A percentile compares a stretch with the other conserved stretches of the same genome.
Evolutionary conservation across 2,797 vertebrate species (phyloP).

Genomic region (Synanceia verrucosa): DNA sequence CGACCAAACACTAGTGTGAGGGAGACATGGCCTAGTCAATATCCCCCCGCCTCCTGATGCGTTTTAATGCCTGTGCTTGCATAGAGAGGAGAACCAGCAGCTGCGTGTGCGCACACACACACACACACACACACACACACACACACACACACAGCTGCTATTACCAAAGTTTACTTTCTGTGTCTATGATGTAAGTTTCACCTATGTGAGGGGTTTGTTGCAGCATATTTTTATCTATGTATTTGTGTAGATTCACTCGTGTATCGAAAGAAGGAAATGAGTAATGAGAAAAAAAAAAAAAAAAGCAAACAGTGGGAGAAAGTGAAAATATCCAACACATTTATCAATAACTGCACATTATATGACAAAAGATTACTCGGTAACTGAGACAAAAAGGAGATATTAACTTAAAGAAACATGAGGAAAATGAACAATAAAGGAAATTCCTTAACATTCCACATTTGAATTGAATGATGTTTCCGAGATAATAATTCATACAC

Average conservation of each 20-base stretch:
- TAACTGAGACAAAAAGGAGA: not conserved
- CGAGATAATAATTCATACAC: not conserved
- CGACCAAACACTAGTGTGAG: slow-evolving; percentile 77
- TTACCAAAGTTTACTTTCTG: slow-evolving; percentile 58
- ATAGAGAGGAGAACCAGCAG: slow-evolving; percentile 55
- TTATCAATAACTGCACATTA: no score
- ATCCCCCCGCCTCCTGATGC: slow-evolving; percentile 60
- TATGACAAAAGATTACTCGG: no score
- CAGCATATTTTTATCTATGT: not conserved
- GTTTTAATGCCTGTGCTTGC: slow-evolving; percentile 73
- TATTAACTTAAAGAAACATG: not conserved
- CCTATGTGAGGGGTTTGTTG: slow-evolving; percentile 6
- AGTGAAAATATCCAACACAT: not conserved
- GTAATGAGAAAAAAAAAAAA: not conserved
- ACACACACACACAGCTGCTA: not conserved
- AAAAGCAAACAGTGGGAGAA: not conserved
- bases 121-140: slow-evolving; percentile 21
- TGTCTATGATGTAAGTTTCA: slow-evolving; percentile 2
- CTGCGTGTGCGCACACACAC: slow-evolving; percentile 23
- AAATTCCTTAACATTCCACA: not conserved
- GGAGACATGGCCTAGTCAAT: slow-evolving; percentile 75
- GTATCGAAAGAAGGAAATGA: no score
- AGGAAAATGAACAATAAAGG: not conserved
- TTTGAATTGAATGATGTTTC: not conserved
- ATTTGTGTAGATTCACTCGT: not conserved